Conservation (phyloP, 2,113 vertebrate species). For the Tyrannus savana region DNA sequence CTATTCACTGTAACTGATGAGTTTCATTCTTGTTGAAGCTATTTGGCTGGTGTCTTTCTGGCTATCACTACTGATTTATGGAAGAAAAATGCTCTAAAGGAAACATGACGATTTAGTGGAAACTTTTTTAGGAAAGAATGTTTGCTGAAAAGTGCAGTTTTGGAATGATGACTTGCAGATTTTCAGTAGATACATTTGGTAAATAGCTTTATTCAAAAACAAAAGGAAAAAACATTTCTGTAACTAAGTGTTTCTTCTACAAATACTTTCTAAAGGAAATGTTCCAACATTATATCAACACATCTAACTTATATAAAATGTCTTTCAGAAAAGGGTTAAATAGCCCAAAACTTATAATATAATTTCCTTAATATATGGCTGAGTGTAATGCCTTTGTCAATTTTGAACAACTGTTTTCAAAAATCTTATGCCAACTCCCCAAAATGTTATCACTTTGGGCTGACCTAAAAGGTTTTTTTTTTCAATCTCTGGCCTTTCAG, state of each 20-base stretch:
- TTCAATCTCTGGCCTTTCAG: neutral
- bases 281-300: conserved; percentile 1
- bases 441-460: neutral
- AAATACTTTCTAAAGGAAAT: conserved; percentile 15
- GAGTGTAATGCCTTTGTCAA: neutral
- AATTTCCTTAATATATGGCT: neutral
- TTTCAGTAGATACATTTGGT: conserved; percentile 11
- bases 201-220: conserved; percentile 27
- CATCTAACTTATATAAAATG: neutral
- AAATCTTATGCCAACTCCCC: neutral
- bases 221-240: conserved; percentile 11
- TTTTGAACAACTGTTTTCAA: neutral
- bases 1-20: conserved; percentile 13
- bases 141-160: conserved; percentile 54
- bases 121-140: conserved; percentile 32
- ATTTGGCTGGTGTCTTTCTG: conserved; percentile 33
- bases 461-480: neutral
- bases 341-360: neutral
- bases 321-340: conserved; percentile 22
- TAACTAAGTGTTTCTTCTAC: conserved; percentile 35
- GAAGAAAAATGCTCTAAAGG: conserved; percentile 18
- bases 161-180: conserved; percentile 51
- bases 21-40: conserved; percentile 28
- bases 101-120: conserved; percentile 34
- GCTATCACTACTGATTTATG: conserved; percentile 49